Evolutionary conservation across 2,888 invertebrate species (phyloP).

Genomic region (Julus scanicus): DNA sequence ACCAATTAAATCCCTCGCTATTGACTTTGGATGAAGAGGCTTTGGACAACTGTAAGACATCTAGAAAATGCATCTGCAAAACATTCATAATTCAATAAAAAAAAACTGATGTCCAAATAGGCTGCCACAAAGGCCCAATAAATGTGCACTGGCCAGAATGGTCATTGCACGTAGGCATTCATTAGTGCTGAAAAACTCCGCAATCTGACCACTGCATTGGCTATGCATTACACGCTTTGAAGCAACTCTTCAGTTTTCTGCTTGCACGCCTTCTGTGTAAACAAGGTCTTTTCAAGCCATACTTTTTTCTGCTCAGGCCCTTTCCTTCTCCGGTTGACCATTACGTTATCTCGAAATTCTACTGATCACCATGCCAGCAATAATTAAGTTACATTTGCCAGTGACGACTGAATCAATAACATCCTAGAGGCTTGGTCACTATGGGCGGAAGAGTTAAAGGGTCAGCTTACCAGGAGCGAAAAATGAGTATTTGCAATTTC

Average conservation of each 20-base stretch:
- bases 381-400: background rate
- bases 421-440: background rate
- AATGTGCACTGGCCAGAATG: background rate
- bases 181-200: background rate
- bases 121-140: background rate
- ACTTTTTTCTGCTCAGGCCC: background rate
- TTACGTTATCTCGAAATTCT: background rate
- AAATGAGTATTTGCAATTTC: constrained; percentile 7
- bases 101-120: background rate
- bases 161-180: background rate
- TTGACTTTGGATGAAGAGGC: background rate
- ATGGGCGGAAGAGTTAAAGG: background rate
- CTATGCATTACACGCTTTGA: background rate
- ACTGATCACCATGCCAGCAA: constrained; percentile 10
- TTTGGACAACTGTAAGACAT: constrained; percentile 16
- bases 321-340: background rate
- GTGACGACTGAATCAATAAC: background rate
- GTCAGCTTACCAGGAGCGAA: background rate
- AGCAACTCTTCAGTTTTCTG: background rate
- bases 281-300: background rate
- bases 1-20: background rate
- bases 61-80: constrained; percentile 10
- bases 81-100: background rate
- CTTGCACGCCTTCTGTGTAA: background rate
- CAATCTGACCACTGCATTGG: constrained; percentile 7